Conservation (phyloP, 2,888 invertebrate species). For the Ichneumoninae sp. region DNA sequence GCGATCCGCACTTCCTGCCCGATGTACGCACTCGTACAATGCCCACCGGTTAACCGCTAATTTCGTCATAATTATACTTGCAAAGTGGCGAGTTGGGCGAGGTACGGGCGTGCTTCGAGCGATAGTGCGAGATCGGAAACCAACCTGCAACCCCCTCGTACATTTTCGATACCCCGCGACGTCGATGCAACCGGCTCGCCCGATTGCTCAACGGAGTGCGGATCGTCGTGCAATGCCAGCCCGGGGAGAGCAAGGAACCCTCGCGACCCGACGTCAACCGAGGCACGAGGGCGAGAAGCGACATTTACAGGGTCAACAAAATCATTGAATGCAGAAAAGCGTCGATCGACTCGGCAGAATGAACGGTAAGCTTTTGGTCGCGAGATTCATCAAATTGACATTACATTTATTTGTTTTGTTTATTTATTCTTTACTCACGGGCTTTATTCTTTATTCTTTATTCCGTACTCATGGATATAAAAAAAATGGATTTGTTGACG, state of each 20-base stretch:
- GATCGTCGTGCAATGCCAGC: neutral
- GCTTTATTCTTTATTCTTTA: too few species aligned
- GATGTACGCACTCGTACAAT: constrained; percentile 31
- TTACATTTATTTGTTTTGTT: too few species aligned
- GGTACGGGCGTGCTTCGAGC: constrained; percentile 29
- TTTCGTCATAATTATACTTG: constrained; percentile 68
- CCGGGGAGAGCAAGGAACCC: neutral
- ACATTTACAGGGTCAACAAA: too few species aligned
- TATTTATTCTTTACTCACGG: too few species aligned
- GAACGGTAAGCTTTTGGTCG: too few species aligned
- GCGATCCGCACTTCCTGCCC: constrained; percentile 22
- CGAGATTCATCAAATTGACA: too few species aligned
- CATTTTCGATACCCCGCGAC: constrained; percentile 36
- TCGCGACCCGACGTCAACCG: neutral
- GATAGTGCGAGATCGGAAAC: constrained; percentile 46
- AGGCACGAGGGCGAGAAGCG: neutral
- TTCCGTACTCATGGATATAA: neutral
- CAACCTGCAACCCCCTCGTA: constrained; percentile 29
- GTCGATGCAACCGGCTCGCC: constrained; percentile 31
- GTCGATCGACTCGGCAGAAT: too few species aligned
- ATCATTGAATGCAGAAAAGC: too few species aligned
- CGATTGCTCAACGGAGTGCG: constrained; percentile 29
- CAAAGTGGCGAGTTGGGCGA: constrained; percentile 57
- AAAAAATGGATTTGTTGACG: neutral
- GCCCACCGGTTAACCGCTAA: constrained; percentile 61